A percentile compares a stretch with the other conserved stretches of the same genome.
Conservation (phyloP, 2,113 vertebrate genomes). For the Actinemys pallida region DNA sequence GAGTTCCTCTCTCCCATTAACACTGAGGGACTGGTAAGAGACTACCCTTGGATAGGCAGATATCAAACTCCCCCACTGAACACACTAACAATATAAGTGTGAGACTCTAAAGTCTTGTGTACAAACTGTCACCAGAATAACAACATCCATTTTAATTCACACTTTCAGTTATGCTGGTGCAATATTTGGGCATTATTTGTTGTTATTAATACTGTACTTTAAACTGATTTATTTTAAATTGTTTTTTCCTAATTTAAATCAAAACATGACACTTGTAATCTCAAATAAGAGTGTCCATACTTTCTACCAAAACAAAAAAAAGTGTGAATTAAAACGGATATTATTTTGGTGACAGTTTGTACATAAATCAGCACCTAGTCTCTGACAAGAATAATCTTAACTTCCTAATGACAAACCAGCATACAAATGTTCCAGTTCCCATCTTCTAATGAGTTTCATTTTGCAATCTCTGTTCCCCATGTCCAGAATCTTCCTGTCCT, state of each 20-base stretch:
- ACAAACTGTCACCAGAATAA: background rate
- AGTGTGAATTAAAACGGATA: background rate
- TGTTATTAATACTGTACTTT: background rate
- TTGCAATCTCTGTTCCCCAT: background rate
- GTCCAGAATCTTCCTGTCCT: background rate
- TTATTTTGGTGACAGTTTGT: background rate
- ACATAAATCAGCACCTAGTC: background rate
- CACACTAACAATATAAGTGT: background rate
- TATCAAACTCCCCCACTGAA: background rate
- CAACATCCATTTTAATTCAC: background rate
- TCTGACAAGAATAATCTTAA: background rate
- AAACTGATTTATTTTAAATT: background rate
- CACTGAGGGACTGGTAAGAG: background rate
- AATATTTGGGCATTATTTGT: background rate
- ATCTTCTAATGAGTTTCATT: background rate
- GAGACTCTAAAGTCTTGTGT: background rate
- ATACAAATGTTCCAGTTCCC: background rate
- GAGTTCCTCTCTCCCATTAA: background rate
- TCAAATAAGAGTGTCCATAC: background rate
- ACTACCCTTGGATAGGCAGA: background rate
- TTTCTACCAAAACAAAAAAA: background rate
- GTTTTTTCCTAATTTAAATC: background rate
- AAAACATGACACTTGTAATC: background rate
- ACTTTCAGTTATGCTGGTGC: background rate
- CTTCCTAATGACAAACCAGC: background rate